A percentile compares a stretch with the other conserved stretches of the same genome.
Evolutionary conservation across 1,140 invertebrate species (phyloP).

Genomic region (Penaeus indicus): DNA sequence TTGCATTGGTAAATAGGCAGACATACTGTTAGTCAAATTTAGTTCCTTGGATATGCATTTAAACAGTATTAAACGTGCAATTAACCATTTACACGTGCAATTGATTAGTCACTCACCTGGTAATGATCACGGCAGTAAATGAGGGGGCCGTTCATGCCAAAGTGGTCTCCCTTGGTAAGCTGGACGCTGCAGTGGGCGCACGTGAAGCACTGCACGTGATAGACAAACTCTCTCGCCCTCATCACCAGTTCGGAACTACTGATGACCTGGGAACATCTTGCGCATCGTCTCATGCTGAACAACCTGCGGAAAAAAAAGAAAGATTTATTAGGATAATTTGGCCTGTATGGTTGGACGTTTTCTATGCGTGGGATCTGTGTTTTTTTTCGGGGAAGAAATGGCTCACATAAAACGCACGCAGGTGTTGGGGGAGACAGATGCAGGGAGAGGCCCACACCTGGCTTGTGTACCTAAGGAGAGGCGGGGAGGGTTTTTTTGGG

Average conservation of each 20-base stretch:
- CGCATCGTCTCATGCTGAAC: conserved; percentile 61
- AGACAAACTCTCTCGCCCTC: conserved; percentile 88
- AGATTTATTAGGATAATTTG: not conserved
- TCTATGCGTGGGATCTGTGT: not conserved
- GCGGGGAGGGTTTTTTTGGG: not conserved
- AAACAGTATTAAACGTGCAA: too few relatives aligned
- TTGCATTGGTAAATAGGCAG: too few relatives aligned
- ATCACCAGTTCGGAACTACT: conserved; percentile 93
- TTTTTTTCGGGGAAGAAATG: too few relatives aligned
- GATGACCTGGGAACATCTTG: conserved; percentile 78
- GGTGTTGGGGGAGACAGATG: too few relatives aligned
- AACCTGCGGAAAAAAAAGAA: conserved; percentile 36
- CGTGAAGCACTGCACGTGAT: conserved; percentile 91
- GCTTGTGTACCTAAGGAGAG: not conserved
- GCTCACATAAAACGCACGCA: too few relatives aligned
- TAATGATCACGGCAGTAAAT: conserved; percentile 67
- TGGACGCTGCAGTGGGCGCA: conserved; percentile 84
- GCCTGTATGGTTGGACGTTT: not conserved
- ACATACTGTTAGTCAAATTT: too few relatives aligned
- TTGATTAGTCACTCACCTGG: conserved; percentile 40
- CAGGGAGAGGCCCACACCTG: too few relatives aligned
- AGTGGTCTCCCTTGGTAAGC: conserved; percentile 83
- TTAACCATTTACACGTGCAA: not conserved
- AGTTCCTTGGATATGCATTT: too few relatives aligned
- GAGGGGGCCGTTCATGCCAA: conserved; percentile 77